These are phyloP conservation scores for Lysiphlebus fabarum DNA, from an alignment of 1,140 invertebrate species.

Conservation along the genomic window DNA sequence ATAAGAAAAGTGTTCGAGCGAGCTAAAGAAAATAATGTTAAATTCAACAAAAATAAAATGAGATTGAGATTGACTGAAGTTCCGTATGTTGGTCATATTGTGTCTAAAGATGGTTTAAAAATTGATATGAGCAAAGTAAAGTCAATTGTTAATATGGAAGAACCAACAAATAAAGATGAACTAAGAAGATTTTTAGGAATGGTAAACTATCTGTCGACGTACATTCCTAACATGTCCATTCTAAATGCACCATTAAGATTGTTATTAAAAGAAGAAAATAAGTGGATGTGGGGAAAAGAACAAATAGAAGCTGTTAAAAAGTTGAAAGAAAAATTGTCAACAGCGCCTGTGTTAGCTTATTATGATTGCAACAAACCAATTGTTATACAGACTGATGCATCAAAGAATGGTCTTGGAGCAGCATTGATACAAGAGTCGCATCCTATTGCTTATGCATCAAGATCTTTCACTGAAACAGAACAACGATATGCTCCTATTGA, in stretches of 20 bases:
- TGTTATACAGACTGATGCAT: conserved; percentile 25
- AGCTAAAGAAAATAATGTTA: conserved; percentile 31
- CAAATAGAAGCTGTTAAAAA: conserved; percentile 29
- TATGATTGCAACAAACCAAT: conserved; percentile 27
- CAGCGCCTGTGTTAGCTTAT: conserved; percentile 35
- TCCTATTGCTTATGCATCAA: conserved; percentile 45
- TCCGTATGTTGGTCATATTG: conserved; percentile 41
- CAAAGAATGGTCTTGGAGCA: conserved; percentile 29
- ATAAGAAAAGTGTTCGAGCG: conserved; percentile 35
- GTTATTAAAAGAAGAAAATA: conserved; percentile 33
- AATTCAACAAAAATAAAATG: conserved; percentile 42
- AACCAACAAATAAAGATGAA: conserved; percentile 36
- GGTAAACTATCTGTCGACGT: conserved; percentile 45
- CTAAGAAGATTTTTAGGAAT: conserved; percentile 43
- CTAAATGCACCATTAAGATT: conserved; percentile 30
- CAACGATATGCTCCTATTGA: conserved; percentile 47
- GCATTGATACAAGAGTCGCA: conserved; percentile 30
- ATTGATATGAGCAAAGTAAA: conserved; percentile 43
- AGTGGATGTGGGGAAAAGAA: conserved; percentile 29
- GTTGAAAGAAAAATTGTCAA: conserved; percentile 31
- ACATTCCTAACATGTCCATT: conserved; percentile 37
- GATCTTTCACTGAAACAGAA: conserved; percentile 32
- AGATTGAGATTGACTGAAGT: conserved; percentile 32
- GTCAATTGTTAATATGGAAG: conserved; percentile 37
- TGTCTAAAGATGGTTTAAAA: conserved; percentile 40